phyloP scores from a whole-genome alignment of 2,888 invertebrate genomes.

The Alloscopus bannaensis region DNA sequence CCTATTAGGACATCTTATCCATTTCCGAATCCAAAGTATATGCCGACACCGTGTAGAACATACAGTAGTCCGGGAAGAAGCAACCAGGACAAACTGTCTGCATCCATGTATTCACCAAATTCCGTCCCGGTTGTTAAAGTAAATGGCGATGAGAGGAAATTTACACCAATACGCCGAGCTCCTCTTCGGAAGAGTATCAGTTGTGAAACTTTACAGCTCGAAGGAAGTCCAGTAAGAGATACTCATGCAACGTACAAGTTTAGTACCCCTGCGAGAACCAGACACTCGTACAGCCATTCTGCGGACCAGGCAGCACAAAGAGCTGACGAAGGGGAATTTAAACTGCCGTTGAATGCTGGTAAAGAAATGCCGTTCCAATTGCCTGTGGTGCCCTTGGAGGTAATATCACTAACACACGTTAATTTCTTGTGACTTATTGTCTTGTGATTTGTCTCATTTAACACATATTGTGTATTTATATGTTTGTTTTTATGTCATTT shows the following conservation, averaged over 20 bases:
- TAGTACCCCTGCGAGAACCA: conserved; percentile 39
- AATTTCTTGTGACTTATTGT: not conserved
- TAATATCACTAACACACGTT: not conserved
- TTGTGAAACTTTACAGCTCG: conserved; percentile 40
- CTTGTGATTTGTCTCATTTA: too few species aligned
- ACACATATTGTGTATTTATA: too few species aligned
- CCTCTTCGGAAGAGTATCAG: conserved; percentile 47
- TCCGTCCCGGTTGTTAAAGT: conserved; percentile 26
- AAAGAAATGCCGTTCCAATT: not conserved
- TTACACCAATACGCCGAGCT: conserved; percentile 12
- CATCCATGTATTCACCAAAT: conserved; percentile 36
- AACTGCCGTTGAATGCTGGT: not conserved
- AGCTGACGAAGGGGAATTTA: too few species aligned
- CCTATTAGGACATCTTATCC: conserved; percentile 47
- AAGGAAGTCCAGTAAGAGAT: conserved; percentile 17
- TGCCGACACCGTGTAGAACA: conserved; percentile 38
- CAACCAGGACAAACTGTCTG: conserved; percentile 6
- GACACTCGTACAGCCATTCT: conserved; percentile 26
- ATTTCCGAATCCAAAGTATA: conserved; percentile 31
- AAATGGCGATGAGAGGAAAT: conserved; percentile 21
- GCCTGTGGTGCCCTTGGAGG: not conserved
- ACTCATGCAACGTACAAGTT: conserved; percentile 10
- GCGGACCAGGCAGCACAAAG: too few species aligned
- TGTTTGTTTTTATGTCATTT: not conserved
- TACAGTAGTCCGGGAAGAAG: not conserved